Conservation (phyloP, 2,113 vertebrate species). For the Mohoua ochrocephala region DNA sequence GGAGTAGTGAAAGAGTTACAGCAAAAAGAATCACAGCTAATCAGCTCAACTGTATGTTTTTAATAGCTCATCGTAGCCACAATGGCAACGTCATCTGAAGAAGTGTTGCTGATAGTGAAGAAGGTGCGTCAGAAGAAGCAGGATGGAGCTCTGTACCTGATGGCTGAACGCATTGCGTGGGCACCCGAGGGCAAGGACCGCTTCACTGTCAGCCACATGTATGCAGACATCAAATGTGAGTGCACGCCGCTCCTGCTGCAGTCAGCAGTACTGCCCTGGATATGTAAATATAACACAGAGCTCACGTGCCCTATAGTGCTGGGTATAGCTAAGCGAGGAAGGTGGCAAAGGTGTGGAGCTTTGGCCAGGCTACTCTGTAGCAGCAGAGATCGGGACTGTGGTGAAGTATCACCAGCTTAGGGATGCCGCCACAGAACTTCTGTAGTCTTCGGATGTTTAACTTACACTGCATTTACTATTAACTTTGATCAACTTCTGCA, state of each 20-base stretch:
- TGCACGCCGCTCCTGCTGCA: neutral
- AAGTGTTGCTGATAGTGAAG: conserved; percentile 94
- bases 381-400: neutral
- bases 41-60: neutral
- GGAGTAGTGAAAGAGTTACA: neutral
- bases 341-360: neutral
- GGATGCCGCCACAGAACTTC: neutral
- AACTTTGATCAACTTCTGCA: neutral
- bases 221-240: conserved; percentile 98
- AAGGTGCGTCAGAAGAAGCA: conserved; percentile 97
- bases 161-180: conserved; percentile 97
- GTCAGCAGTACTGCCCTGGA: neutral
- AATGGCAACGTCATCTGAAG: conserved; percentile 96
- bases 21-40: neutral
- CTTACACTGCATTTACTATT: neutral
- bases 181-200: conserved; percentile 96
- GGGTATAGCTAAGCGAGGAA: neutral
- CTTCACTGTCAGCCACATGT: conserved; percentile 94
- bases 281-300: neutral
- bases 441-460: neutral
- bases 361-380: neutral
- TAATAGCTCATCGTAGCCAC: conserved; percentile 25
- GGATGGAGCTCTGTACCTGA: conserved; percentile 95
- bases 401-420: neutral
- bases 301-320: neutral